phyloP scores from a whole-genome alignment of 2,797 vertebrate species.

The Sebastes steindachneri region DNA sequence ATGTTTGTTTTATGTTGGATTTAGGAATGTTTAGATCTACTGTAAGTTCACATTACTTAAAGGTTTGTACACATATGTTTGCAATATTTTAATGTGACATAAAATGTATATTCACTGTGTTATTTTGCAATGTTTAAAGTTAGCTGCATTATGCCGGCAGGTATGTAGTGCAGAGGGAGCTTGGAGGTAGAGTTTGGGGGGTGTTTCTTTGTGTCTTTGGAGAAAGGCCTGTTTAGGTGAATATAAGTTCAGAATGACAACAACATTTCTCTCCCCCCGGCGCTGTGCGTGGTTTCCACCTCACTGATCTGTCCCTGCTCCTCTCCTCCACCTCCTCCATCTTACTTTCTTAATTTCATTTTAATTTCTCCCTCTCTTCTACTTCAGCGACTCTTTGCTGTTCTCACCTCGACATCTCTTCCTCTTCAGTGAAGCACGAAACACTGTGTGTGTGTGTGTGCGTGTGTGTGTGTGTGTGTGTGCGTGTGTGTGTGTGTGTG shows the following conservation, averaged over 20 bases:
- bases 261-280: not conserved
- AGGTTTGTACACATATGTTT: not conserved
- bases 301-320: constrained; percentile 8
- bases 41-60: too few relatives aligned
- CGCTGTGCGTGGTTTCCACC: not conserved
- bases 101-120: not conserved
- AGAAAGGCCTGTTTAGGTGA: not conserved
- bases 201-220: not conserved
- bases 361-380: not conserved
- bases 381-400: not conserved
- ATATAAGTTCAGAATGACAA: not conserved
- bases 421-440: constrained; percentile 20
- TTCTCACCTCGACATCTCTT: constrained; percentile 11
- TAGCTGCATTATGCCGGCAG: not conserved
- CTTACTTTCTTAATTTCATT: constrained; percentile 11
- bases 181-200: not conserved
- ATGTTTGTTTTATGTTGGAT: not conserved
- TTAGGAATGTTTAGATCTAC: not conserved
- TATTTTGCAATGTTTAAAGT: not conserved
- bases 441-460: not conserved
- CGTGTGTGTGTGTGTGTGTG: not conserved
- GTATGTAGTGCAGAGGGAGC: not conserved
- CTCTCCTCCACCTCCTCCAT: not conserved
- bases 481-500: not conserved
- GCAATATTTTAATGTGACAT: not conserved